A percentile compares a stretch with the other conserved stretches of the same genome.
Conservation (phyloP, 2,113 vertebrate genomes). For the Archocentrus centrarchus region DNA sequence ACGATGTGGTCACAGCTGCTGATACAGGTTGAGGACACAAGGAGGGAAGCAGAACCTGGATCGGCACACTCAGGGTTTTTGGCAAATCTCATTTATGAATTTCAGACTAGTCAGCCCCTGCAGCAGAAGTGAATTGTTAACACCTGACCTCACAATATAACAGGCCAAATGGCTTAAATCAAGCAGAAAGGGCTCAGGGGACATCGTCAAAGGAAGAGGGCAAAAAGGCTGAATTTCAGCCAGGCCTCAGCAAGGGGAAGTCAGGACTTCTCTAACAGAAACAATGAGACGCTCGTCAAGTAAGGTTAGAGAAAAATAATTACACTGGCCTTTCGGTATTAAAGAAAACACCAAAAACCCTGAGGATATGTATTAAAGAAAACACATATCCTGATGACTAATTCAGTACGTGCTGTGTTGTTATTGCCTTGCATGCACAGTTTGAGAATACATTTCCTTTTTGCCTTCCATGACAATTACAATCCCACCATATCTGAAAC, state of each 20-base stretch:
- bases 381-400: constrained; percentile 29
- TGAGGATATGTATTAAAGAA: constrained; percentile 7
- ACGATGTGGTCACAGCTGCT: constrained; percentile 12
- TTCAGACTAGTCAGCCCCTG: constrained; percentile 70
- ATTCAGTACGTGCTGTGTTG: constrained; percentile 7
- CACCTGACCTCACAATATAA: constrained; percentile 77
- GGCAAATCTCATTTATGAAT: constrained; percentile 75
- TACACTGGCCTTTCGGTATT: constrained; percentile 19
- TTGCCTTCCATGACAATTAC: neutral
- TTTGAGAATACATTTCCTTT: neutral
- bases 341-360: constrained; percentile 8
- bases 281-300: constrained; percentile 50
- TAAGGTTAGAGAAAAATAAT: constrained; percentile 56
- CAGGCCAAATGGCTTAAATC: constrained; percentile 73
- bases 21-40: constrained; percentile 24
- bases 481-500: constrained; percentile 2
- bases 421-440: constrained; percentile 6
- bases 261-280: constrained; percentile 56
- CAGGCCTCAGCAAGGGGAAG: constrained; percentile 50
- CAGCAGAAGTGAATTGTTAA: constrained; percentile 75
- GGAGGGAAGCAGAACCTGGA: constrained; percentile 13
- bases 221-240: constrained; percentile 45
- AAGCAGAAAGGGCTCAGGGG: constrained; percentile 59
- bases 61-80: constrained; percentile 45
- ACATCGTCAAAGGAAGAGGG: constrained; percentile 53